phyloP scores from a whole-genome alignment of 2,797 vertebrate species.

The Lepidocolaptes lacrymiger region DNA sequence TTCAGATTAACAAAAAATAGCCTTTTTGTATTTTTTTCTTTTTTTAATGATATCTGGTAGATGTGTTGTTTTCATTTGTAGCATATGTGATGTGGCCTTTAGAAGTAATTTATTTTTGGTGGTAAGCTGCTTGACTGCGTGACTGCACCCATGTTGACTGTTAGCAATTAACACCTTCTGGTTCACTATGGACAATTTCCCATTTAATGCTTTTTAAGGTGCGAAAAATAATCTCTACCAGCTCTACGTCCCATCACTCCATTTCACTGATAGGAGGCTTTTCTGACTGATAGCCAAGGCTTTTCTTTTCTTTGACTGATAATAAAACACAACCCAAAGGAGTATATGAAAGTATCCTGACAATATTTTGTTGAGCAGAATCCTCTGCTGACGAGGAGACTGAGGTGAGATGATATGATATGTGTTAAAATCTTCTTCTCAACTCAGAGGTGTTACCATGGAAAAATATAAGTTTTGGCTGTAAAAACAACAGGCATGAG shows the following conservation, averaged over 20 bases:
- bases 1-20: conserved; percentile 3
- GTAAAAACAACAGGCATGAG: not conserved
- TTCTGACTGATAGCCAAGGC: not conserved
- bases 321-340: not conserved
- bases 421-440: conserved; percentile 2
- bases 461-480: not conserved
- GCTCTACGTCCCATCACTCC: not conserved
- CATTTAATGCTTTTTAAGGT: conserved; percentile 38
- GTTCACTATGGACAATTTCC: conserved; percentile 10
- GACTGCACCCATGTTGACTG: not conserved
- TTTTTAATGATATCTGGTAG: not conserved
- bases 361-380: not conserved
- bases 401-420: not conserved
- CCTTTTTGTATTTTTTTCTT: not conserved
- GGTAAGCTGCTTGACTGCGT: not conserved
- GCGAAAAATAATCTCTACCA: conserved; percentile 41
- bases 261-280: not conserved
- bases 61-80: conserved; percentile 36
- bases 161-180: conserved; percentile 57
- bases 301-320: not conserved
- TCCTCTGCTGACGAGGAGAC: not conserved
- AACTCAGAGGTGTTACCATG: not conserved
- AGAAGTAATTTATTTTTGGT: conserved; percentile 40
- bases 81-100: conserved; percentile 20
- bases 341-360: not conserved